Evolutionary conservation across 2,797 vertebrate genomes (phyloP).

Genomic region (Gymnoscopelus microlampas): DNA sequence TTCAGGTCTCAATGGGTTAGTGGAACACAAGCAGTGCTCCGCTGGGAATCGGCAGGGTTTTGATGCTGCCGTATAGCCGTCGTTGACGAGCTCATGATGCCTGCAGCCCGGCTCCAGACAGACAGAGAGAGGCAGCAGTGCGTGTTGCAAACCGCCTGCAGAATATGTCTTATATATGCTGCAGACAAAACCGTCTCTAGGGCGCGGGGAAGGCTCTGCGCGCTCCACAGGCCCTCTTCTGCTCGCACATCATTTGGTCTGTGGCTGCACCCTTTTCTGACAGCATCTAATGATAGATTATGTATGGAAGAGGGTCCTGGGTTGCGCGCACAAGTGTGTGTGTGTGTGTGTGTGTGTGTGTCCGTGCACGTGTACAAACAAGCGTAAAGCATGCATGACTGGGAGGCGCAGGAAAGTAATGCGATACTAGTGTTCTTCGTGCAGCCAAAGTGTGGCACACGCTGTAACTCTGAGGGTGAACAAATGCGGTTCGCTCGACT

Average conservation of each 20-base stretch:
- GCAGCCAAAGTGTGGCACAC: too few relatives aligned
- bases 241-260: conserved; percentile 54
- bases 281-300: conserved; percentile 32
- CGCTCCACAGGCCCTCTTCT: conserved; percentile 35
- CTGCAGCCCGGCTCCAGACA: conserved; percentile 64
- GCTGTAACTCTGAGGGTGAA: too few relatives aligned
- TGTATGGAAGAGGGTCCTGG: conserved; percentile 30
- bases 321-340: conserved; percentile 4
- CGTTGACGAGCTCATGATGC: conserved; percentile 69
- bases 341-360: neutral
- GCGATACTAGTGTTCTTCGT: too few relatives aligned
- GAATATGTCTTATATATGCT: conserved; percentile 72
- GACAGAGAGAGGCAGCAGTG: conserved; percentile 26
- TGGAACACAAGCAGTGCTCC: conserved; percentile 66
- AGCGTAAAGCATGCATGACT: too few relatives aligned
- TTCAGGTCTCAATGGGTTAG: too few relatives aligned
- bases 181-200: conserved; percentile 68
- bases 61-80: conserved; percentile 68
- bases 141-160: conserved; percentile 74
- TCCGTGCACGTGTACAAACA: neutral
- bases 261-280: conserved; percentile 44
- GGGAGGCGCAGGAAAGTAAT: too few relatives aligned
- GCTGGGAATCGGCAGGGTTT: conserved; percentile 62
- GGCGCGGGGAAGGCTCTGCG: conserved; percentile 70
- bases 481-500: too few relatives aligned